Base-by-base conservation (phyloP, 2,113 vertebrate genomes). In the Eleginops maclovinus region DNA sequence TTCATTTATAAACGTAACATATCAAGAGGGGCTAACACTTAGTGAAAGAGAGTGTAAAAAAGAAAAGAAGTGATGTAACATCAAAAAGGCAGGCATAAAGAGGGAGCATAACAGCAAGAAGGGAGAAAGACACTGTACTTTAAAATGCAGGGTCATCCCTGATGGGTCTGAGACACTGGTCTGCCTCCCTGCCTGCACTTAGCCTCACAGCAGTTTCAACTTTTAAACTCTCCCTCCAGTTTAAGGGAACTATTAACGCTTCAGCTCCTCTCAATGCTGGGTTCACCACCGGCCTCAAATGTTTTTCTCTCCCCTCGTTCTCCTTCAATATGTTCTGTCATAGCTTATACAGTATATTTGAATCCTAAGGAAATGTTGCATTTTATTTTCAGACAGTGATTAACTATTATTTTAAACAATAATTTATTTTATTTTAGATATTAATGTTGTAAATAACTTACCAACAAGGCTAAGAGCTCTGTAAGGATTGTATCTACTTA, bases 191-290 rank as follows among this genome's bases (percentile, higher is more conserved):
- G 10, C 51, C 31, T 59, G 74, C 70, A 71, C 79, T 79, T 61
- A 81, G 58, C 70, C 62, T 59, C 36, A 70, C 74, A 82, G 65
- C 75, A 53, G n/a, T 77, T 79, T 78, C 73, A 77, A 71, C 88
- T 87, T 75, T 85, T 81, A 71, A 85, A 81, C 77, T 74, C 80
- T 69, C 41, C 59, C 40, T 78, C 66, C 73, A 71, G 75, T 76
- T 88, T 65, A 76, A 58, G 11, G 28, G 68, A 78, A 74, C 81
- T 88, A 91, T 82, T 49, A 72, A 86, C 21, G 55, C 82, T 64
- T 84, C 72, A 82, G 61, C 66, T 75, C 55, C 59, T 81, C 70
- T 83, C 58, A 73, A 64, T 53, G 74, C 40, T n/a, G 19, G 72
- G 11, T 21, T 41, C 71, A 73, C 69, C 46, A 54, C n/a, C 31